Percentiles rank a stretch among this genome's conserved stretches.
Conservation (phyloP, 92 coral and sea anemone genomes). For the Plumapathes pennacea region DNA sequence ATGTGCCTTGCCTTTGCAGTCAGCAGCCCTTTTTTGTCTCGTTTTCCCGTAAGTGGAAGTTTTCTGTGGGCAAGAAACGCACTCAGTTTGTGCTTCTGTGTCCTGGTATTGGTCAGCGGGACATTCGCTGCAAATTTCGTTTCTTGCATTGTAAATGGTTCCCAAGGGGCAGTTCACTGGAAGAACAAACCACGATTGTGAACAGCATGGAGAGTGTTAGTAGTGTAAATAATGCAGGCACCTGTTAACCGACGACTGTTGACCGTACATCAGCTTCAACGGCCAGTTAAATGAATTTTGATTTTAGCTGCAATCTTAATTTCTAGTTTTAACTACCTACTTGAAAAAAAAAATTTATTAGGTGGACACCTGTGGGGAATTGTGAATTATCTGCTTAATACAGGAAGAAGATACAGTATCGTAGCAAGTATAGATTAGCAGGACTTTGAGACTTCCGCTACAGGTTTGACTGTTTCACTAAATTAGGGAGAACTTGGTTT, state of each 20-base stretch:
- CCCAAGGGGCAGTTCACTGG: conserved; percentile 69
- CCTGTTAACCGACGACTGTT: no score
- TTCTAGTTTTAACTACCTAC: no score
- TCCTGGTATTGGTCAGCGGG: conserved; percentile 57
- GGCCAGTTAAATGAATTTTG: no score
- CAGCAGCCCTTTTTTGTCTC: conserved; percentile 15
- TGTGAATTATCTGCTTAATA: background rate
- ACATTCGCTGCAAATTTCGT: conserved; percentile 40
- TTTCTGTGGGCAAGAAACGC: conserved; percentile 48
- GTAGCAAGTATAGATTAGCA: background rate
- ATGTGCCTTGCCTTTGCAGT: conserved; percentile 35
- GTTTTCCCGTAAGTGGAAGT: conserved; percentile 29
- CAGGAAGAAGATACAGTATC: background rate
- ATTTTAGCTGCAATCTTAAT: no score
- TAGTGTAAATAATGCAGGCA: no score
- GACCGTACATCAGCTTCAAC: no score
- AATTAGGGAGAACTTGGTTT: no score
- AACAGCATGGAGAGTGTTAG: no score
- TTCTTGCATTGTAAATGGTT: conserved; percentile 18
- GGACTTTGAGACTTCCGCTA: no score
- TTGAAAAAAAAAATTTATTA: background rate
- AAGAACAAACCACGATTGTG: no score
- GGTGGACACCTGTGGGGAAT: no score
- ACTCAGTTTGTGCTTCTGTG: conserved; percentile 50
- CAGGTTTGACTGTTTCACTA: no score